phyloP scores from a whole-genome alignment of 2,888 invertebrate species.

The Ormyrus rosae region DNA sequence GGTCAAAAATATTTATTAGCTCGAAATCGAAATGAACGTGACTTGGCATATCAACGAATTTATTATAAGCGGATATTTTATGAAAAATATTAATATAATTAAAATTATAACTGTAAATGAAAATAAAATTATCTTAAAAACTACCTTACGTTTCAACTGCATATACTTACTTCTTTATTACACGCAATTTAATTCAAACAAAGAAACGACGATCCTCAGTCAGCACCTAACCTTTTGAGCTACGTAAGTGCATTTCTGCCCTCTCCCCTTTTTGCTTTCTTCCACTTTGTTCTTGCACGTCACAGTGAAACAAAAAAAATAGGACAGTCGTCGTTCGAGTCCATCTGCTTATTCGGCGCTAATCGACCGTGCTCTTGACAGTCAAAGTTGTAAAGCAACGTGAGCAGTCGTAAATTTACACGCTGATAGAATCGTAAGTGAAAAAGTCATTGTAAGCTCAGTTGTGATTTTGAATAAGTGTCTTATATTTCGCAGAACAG shows the following conservation, averaged over 20 bases:
- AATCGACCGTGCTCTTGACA: background rate
- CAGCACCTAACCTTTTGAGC: slow-evolving; percentile 31
- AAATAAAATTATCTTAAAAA: slow-evolving; percentile 42
- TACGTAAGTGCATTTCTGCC: slow-evolving; percentile 20
- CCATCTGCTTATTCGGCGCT: slow-evolving; percentile 7
- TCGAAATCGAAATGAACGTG: no score
- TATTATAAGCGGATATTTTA: slow-evolving; percentile 4
- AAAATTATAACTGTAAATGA: background rate
- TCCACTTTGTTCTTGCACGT: background rate
- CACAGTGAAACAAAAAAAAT: background rate
- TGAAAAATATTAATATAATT: slow-evolving; percentile 18
- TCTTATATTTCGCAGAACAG: no score
- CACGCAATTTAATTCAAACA: background rate
- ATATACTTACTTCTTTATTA: background rate
- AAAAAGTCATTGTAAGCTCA: no score
- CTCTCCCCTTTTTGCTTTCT: background rate
- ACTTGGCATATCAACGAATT: background rate
- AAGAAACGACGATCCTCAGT: slow-evolving; percentile 36
- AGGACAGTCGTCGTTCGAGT: background rate
- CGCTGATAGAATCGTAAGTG: no score
- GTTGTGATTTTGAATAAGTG: no score
- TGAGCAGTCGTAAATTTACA: background rate
- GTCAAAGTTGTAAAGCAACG: background rate
- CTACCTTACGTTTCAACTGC: background rate
- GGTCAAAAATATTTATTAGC: no score